Base-by-base conservation (phyloP, 2,888 invertebrate genomes). In the Caenorhabditis macrosperma region DNA sequence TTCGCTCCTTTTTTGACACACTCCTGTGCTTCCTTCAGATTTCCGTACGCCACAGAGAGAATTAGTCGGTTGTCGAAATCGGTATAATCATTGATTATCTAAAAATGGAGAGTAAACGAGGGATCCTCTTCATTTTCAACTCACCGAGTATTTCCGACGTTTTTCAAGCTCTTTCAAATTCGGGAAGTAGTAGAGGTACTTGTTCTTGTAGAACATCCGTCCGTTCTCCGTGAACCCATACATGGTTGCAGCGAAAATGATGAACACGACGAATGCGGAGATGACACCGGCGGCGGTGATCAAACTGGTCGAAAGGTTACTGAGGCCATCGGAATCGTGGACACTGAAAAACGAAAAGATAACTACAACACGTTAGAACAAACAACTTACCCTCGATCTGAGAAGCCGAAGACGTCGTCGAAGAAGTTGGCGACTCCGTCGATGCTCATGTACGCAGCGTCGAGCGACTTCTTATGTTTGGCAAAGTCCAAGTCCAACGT, bases 401-500 rank as follows among this genome's bases (percentile, higher is more conserved):
- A 54, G 55, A 44, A 20, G n/a, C 20, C 66, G 15, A 66, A 66
- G 2, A 55, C 9, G n/a, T 66, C 55, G 30, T 66, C 54, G 17
- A 66, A 66, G 30, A 17, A 66, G 15, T 15, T 10, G 7, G 38
- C 44, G 2, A 66, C 26, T 4, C 20, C 41, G 3, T 30, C 30
- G 20, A 66, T 10, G 44, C 66, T 66, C 66, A 66, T 44, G 4
- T 28, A 41, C n/a, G 66, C 66, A 6, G 66, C 66, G 22, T 26
- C 28, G 6, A 66, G 30, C 12, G 38, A 38, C 44, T 54, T 54
- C 22, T 55, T 66, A 24, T 55, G 54, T 26, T 22, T 17, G n/a
- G 66, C 52, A 38, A 66, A 66, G 7, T 66, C 38, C 54, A 66
- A n/a, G n/a, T n/a, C n/a, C n/a, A n/a, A n/a, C n/a, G n/a, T n/a